A percentile compares a stretch with the other conserved stretches of the same genome.
Evolutionary conservation across 1,140 invertebrate species (phyloP).

Genomic region (Zaprionus inermis): DNA sequence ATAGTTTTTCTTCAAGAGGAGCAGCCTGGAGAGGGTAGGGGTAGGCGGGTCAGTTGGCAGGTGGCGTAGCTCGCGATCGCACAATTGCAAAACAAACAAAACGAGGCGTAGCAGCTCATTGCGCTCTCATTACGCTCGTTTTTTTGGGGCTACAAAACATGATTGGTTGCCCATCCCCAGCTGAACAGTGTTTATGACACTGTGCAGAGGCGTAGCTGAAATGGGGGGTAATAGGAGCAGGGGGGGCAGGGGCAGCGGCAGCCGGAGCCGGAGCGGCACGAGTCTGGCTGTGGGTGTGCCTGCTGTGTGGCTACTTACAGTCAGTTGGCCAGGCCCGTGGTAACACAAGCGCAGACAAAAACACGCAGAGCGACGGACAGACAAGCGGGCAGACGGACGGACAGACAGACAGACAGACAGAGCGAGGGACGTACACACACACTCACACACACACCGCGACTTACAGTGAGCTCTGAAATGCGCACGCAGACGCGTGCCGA

Average conservation of each 20-base stretch:
- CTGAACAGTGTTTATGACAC: constrained; percentile 59
- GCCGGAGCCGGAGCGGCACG: neutral
- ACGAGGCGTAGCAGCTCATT: neutral
- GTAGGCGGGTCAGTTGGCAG: neutral
- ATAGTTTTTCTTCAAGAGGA: constrained; percentile 14
- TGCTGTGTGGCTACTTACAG: constrained; percentile 9
- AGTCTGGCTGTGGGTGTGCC: constrained; percentile 4
- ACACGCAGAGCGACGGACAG: neutral
- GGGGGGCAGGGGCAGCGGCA: too few species aligned
- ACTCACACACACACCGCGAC: neutral
- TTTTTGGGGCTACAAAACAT: constrained; percentile 38
- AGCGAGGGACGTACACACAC: too few species aligned
- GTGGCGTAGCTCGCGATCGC: neutral
- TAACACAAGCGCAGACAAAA: constrained; percentile 19
- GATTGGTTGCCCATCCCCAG: constrained; percentile 30
- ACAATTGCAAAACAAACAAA: constrained; percentile 46
- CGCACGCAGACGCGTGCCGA: constrained; percentile 79
- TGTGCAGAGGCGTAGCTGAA: neutral
- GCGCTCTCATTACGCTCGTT: constrained; percentile 1
- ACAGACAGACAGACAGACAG: constrained; percentile 6
- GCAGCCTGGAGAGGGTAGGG: neutral
- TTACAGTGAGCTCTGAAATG: constrained; percentile 57
- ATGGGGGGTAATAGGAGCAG: too few species aligned
- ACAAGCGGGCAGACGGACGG: neutral
- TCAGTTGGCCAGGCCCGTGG: neutral